Evolutionary conservation across 2,113 vertebrate species (phyloP).

Genomic region (Scatophagus argus): DNA sequence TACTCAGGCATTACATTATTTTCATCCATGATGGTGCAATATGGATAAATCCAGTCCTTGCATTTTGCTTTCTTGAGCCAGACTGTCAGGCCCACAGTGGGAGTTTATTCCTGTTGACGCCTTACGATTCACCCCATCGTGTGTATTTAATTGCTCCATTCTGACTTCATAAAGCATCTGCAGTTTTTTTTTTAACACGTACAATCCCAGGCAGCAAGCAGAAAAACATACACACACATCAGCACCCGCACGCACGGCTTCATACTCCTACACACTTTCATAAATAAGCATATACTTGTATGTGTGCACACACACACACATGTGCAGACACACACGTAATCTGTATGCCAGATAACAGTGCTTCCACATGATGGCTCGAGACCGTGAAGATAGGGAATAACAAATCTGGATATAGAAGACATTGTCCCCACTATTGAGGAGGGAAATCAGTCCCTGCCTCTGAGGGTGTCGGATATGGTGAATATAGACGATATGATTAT

Average conservation of each 20-base stretch:
- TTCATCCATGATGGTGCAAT: slow-evolving; percentile 29
- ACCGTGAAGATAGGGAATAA: slow-evolving; percentile 55
- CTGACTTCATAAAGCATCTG: slow-evolving; percentile 55
- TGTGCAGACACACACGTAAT: slow-evolving; percentile 41
- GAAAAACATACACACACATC: slow-evolving; percentile 23
- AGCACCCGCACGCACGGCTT: slow-evolving; percentile 10
- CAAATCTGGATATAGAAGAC: slow-evolving; percentile 63
- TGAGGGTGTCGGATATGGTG: slow-evolving; percentile 69
- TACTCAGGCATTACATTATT: slow-evolving; percentile 22
- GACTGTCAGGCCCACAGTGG: slow-evolving; percentile 47
- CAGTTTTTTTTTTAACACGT: slow-evolving; percentile 29
- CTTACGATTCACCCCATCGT: slow-evolving; percentile 48
- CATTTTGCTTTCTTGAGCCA: slow-evolving; percentile 26
- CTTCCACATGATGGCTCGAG: slow-evolving; percentile 38
- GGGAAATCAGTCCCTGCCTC: slow-evolving; percentile 46
- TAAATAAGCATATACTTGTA: slow-evolving; percentile 43
- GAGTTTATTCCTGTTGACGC: slow-evolving; percentile 63
- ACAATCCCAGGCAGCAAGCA: slow-evolving; percentile 33
- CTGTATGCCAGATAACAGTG: slow-evolving; percentile 47
- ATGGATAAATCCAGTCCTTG: slow-evolving; percentile 33
- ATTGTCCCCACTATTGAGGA: slow-evolving; percentile 51
- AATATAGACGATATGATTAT: slow-evolving; percentile 69
- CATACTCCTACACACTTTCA: neutral
- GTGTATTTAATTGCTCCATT: slow-evolving; percentile 63
- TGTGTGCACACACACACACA: slow-evolving; percentile 15